Base-by-base conservation (phyloP, 92 coral and sea anemone genomes). In the Meandrina meandrites region DNA sequence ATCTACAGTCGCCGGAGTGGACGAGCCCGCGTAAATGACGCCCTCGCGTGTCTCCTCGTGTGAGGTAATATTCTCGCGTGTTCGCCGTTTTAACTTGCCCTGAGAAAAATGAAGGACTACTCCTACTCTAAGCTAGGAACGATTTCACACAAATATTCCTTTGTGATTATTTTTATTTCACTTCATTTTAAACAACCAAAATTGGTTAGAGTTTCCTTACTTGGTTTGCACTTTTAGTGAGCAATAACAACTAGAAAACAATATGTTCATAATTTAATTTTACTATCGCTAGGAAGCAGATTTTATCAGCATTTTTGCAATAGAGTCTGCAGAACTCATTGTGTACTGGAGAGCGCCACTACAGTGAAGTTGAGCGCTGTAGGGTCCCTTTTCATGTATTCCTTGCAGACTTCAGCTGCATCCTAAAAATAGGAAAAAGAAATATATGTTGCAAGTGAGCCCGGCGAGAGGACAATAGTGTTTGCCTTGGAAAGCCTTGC, bases 341-440 rank as follows among this genome's bases (percentile, higher is more conserved):
- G n/a, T 3, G 78, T 14, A 0, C 16, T 14, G 68, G 90, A 82
- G 71, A 97, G 87, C 6, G 99, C 98, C 16, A 97, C 93, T 10
- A 97, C 96, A 47, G 96, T 95, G 80, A 97, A 97, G 74, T 90
- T 92, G 0, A 95, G 64, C 48, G 93, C 92, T 24, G 81, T 84
- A 6, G 99, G 99, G 80, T 97, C 98, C 54, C 99, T 92, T 47
- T 86, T 89, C 98, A 97, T 94, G 87, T 92, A 97, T 48, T 92
- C 98, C 86, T 90, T 84, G 89, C 99, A 97, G 40, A 97, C 94
- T 34, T 89, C 89, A 0, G 98, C 98, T 67, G 96, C 99, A 91
- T 97, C 98, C 99, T 97, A 81, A 6, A 86, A 80, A 69, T 47
- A 51, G 16, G 19, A 27, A 80, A 69, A 31, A 51, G 16, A 12